Percentiles rank a stretch among this genome's conserved stretches.
Conservation (phyloP, 2,113 vertebrate species). For the Sula dactylatra region DNA sequence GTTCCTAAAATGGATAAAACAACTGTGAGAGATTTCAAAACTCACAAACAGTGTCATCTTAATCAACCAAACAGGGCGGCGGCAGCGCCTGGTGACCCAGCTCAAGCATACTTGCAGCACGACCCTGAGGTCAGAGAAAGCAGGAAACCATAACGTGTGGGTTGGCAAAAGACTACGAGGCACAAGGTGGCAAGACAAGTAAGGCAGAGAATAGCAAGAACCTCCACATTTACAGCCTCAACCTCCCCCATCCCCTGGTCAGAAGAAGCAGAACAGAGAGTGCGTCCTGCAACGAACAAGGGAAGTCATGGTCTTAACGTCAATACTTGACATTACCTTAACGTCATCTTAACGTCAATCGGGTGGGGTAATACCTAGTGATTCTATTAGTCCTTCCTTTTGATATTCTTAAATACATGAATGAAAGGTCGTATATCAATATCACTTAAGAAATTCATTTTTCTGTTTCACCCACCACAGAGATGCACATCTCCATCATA, state of each 20-base stretch:
- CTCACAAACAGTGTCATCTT: not conserved
- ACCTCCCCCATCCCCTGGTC: not conserved
- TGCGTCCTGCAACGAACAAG: accelerated
- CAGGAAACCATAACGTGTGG: accelerated
- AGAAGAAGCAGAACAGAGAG: not conserved
- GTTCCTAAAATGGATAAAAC: not conserved
- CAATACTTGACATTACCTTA: not conserved
- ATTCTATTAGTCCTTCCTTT: not conserved
- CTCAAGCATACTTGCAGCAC: not conserved
- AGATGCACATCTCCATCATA: not conserved
- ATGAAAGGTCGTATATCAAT: not conserved
- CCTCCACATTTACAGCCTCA: not conserved
- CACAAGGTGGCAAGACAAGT: not conserved
- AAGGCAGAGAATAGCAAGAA: not conserved
- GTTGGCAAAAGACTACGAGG: accelerated
- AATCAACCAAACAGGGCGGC: not conserved
- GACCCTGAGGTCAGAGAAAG: not conserved
- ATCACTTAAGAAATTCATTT: not conserved
- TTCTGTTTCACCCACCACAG: not conserved
- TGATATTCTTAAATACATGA: not conserved
- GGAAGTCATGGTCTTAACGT: not conserved
- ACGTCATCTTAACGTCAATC: not conserved
- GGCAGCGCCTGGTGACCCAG: not conserved
- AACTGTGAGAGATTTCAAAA: not conserved
- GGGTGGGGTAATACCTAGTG: not conserved